phyloP scores from a whole-genome alignment of 92 coral and sea anemone genomes.

The Epizoanthus illoricatus region DNA sequence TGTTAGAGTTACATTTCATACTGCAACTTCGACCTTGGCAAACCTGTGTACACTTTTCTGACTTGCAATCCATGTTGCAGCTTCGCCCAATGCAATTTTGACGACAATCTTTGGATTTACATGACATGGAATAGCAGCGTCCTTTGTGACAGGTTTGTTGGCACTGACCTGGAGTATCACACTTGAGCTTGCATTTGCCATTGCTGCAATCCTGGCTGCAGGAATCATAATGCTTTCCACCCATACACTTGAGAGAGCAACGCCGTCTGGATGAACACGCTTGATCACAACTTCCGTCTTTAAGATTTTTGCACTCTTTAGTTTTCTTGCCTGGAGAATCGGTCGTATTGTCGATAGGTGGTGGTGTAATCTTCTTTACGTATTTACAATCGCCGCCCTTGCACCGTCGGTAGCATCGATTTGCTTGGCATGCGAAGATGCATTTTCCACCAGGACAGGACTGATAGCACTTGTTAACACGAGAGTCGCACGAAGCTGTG shows the following conservation, averaged over 20 bases:
- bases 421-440: slow-evolving; percentile 65
- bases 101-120: slow-evolving; percentile 65
- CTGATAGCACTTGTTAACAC: slow-evolving; percentile 66
- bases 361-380: slow-evolving; percentile 50
- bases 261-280: slow-evolving; percentile 57
- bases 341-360: slow-evolving; percentile 32
- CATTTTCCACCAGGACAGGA: slow-evolving; percentile 81
- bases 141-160: slow-evolving; percentile 70
- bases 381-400: slow-evolving; percentile 70
- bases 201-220: slow-evolving; percentile 78
- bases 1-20: slow-evolving; percentile 72
- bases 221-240: slow-evolving; percentile 59
- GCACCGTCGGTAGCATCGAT: slow-evolving; percentile 77
- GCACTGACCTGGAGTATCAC: slow-evolving; percentile 66
- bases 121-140: slow-evolving; percentile 67
- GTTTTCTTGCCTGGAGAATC: background rate
- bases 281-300: slow-evolving; percentile 66
- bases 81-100: slow-evolving; percentile 76
- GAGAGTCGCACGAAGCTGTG: slow-evolving; percentile 65
- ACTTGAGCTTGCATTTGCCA: slow-evolving; percentile 71
- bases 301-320: slow-evolving; percentile 51
- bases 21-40: slow-evolving; percentile 74
- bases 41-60: slow-evolving; percentile 67
- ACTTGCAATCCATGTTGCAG: slow-evolving; percentile 77
- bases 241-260: slow-evolving; percentile 58